A percentile compares a stretch with the other conserved stretches of the same genome.
Evolutionary conservation across 2,888 invertebrate genomes (phyloP).

Genomic region (Melanostoma scalare): DNA sequence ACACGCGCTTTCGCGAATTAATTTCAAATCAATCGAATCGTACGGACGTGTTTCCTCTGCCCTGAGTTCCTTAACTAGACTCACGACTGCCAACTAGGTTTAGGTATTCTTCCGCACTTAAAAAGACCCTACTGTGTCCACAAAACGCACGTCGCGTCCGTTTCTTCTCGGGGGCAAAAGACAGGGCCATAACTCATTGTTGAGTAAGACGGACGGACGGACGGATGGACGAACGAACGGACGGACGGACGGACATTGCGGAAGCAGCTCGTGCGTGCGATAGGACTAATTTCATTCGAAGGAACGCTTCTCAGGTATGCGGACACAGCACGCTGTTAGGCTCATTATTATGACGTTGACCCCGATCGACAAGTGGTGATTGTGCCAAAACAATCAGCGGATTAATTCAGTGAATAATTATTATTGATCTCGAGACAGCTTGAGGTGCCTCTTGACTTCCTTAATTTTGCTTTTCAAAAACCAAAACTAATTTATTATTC

Average conservation of each 20-base stretch:
- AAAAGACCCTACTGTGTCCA: conserved; percentile 24
- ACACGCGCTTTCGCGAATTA: conserved; percentile 63
- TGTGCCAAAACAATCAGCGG: conserved; percentile 60
- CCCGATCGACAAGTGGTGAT: conserved; percentile 54
- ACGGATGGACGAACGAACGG: background rate
- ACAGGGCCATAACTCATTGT: conserved; percentile 41
- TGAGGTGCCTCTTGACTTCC: conserved; percentile 40
- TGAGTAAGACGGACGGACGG: conserved; percentile 40
- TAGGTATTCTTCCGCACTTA: conserved; percentile 18
- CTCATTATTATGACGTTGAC: conserved; percentile 68
- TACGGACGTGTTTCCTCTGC: conserved; percentile 64
- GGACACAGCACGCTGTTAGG: conserved; percentile 1
- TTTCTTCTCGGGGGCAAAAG: background rate
- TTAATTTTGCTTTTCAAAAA: conserved; percentile 45
- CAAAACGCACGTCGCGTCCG: conserved; percentile 5
- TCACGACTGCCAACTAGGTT: background rate
- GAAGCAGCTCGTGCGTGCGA: conserved; percentile 62
- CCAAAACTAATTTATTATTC: conserved; percentile 59
- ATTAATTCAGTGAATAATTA: conserved; percentile 61
- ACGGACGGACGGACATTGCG: conserved; percentile 56
- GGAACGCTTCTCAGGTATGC: conserved; percentile 41
- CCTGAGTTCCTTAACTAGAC: conserved; percentile 21
- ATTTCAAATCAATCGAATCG: conserved; percentile 62
- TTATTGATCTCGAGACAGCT: conserved; percentile 22
- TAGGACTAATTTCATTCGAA: conserved; percentile 64